These are phyloP conservation scores for Poeciliopsis gracilis DNA, from an alignment of 2,797 vertebrate species.

Conservation along the genomic window DNA sequence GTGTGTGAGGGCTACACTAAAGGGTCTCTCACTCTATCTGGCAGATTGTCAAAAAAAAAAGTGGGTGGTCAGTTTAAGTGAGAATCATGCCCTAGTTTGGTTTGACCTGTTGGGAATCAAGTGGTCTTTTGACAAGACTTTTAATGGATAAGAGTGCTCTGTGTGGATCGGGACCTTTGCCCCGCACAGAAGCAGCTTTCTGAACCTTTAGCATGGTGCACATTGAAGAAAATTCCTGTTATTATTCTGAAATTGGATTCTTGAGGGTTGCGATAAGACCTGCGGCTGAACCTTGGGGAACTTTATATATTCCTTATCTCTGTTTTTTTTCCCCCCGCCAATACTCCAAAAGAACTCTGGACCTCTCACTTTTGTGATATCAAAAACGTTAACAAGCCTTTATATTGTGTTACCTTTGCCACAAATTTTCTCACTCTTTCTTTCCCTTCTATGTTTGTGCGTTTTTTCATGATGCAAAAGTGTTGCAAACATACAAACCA, in stretches of 20 bases:
- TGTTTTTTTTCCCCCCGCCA: not conserved
- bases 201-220: slow-evolving; percentile 38
- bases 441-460: not conserved
- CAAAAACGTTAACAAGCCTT: not conserved
- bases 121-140: slow-evolving; percentile 66
- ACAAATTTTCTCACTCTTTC: not conserved
- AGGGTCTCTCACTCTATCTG: slow-evolving; percentile 66
- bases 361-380: slow-evolving; percentile 2
- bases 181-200: slow-evolving; percentile 36
- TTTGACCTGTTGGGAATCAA: slow-evolving; percentile 70
- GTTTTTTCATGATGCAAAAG: slow-evolving; percentile 40
- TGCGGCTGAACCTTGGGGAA: slow-evolving; percentile 51
- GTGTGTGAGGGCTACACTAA: slow-evolving; percentile 58
- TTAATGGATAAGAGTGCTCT: slow-evolving; percentile 71
- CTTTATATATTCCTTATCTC: slow-evolving; percentile 11
- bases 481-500: slow-evolving; percentile 48
- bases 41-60: slow-evolving; percentile 68
- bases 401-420: slow-evolving; percentile 3
- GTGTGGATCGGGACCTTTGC: slow-evolving; percentile 67
- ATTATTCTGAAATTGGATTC: slow-evolving; percentile 51
- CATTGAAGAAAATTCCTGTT: slow-evolving; percentile 44
- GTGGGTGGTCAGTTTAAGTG: slow-evolving; percentile 75
- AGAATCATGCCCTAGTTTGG: slow-evolving; percentile 79
- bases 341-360: slow-evolving; percentile 11
- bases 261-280: slow-evolving; percentile 42